Conservation (phyloP, 1,140 invertebrate species). For the Aphelinus certus region DNA sequence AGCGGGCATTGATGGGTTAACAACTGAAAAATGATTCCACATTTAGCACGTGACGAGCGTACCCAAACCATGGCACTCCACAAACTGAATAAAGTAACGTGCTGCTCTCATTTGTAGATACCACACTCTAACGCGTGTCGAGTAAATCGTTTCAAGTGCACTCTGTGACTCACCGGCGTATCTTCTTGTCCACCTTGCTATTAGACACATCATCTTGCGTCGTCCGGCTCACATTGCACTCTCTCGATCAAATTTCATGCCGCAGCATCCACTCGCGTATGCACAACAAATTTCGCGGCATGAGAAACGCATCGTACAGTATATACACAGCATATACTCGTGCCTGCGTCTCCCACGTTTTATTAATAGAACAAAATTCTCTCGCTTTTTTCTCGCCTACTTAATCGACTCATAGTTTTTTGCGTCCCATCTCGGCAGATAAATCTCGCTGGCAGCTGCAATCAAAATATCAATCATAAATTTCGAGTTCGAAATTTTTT, state of each 20-base stretch:
- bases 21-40: too few species aligned
- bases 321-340: too few species aligned
- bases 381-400: not conserved
- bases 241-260: slow-evolving; percentile 19
- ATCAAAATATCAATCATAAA: slow-evolving; percentile 40
- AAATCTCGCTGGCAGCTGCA: slow-evolving; percentile 15
- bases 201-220: not conserved
- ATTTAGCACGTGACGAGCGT: too few species aligned
- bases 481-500: slow-evolving; percentile 27
- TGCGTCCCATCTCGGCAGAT: slow-evolving; percentile 6
- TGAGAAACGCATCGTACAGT: not conserved
- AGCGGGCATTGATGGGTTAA: too few species aligned
- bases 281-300: not conserved
- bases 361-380: too few species aligned
- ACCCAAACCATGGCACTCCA: too few species aligned
- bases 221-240: not conserved
- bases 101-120: too few species aligned
- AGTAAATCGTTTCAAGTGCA: slow-evolving; percentile 12
- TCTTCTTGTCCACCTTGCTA: slow-evolving; percentile 3
- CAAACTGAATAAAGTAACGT: too few species aligned
- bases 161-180: slow-evolving; percentile 14
- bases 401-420: slow-evolving; percentile 25
- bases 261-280: not conserved
- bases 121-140: not conserved
- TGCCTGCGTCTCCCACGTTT: too few species aligned